Evolutionary conservation across 2,113 vertebrate genomes (phyloP), one percentile per base, ranked within the genome.

Genomic region (Herpetotheres cachinnans): DNA sequence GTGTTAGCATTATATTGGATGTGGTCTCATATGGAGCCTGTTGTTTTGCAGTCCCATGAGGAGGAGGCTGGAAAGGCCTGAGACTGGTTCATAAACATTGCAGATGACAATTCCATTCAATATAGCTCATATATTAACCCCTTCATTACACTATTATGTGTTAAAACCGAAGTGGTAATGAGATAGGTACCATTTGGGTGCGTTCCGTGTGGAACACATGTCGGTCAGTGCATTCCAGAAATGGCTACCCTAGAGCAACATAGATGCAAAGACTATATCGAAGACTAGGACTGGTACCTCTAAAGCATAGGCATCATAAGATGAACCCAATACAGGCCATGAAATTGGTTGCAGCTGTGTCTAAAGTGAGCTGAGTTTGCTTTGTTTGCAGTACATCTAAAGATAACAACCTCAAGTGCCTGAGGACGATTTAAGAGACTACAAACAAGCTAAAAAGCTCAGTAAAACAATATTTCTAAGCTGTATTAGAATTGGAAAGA

Each of bases 121-220:
- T 42, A 61, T 11, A 65, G 22, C 10, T 90, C 29, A 17, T 44
- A 18, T 4, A 29, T 50, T 44, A 74, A 62, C 14, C 13, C 38
- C n/a, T 73, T 69, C 9, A n/a, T 36, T 66, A 29, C 17, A 42
- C 10, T 25, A 52, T 22, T 38, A 55, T 22, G 8, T 29, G 55
- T 70, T 85, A 58, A 56, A 90, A n/a, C 16, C 78, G 24, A 62
- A 36, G 32, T 1, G 2, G 9, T 36, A 32, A 14, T 22, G 13
- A 50, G 71, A 36, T 19, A 16, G 13, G 21, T 25, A 80, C 16
- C 8, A 49, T 10, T 22, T 27, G 21, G 17, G 2, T 76, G 42
- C 21, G 11, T 58, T 56, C 40, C 32, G 13, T n/a, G 16, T 52
- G 24, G 29, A 90, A 20, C 0, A 0, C 16, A 6, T 15, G 0